Base-by-base conservation (phyloP, 2,797 vertebrate species). In the Botia kubotai region DNA sequence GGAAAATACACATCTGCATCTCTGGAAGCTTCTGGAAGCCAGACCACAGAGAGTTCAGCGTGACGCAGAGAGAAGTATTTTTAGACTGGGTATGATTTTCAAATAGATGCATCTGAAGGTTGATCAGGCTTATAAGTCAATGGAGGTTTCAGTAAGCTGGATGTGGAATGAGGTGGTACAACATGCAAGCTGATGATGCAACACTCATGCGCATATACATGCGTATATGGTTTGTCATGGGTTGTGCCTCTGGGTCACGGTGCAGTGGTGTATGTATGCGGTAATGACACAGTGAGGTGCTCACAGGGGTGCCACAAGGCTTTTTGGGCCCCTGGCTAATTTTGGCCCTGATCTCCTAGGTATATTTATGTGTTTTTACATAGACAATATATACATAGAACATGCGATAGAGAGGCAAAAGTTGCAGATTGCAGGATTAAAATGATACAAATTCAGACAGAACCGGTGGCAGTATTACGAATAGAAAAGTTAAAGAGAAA, bases 21-120 rank as follows among this genome's bases (percentile, higher is more conserved):
- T 81, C 72, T 77, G 53, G 69, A 23, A 62, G 48, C 73, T 75
- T 87, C 68, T 80, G 76, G 2, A 85, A 77, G 75, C 73, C 52
- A 75, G 71, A 75, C 78, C 72, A 74, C 68, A 81, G 84, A 84
- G 84, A 80, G 67, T 39, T 75, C 63, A 6, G 8, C 66, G 63
- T 86, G 84, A 83, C 50, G 62, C 70, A 81, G 58, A 63, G 60
- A 69, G 67, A 80, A 65, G 39, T 82, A 87, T 84, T 84, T 86
- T 86, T 83, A 82, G 82, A 77, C 63, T 79, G 53, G 58, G 43
- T 76, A 75, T 81, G 82, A 88, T 85, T 86, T 84, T 86, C 66
- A 84, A 85, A 78, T 52, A 43, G 74, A 74, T 81, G 82, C 82
- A 81, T 81, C 80, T 85, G 82, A 75, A 85, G 78, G 72, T 79